Conservation (phyloP, 2,888 invertebrate species). For the Zootermopsis nevadensis region DNA sequence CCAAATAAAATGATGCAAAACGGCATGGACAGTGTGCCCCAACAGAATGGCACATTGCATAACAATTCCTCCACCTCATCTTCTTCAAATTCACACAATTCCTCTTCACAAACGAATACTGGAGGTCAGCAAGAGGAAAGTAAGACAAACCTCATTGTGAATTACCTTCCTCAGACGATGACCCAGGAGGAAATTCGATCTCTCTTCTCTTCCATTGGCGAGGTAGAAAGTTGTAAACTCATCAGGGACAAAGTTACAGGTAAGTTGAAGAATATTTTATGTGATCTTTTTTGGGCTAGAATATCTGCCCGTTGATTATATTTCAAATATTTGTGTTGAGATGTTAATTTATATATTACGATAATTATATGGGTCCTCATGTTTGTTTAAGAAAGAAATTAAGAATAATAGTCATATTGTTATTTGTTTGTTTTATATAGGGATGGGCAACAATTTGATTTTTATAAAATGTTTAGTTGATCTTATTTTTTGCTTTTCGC, state of each 20-base stretch:
- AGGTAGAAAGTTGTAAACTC: constrained; percentile 99
- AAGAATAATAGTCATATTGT: neutral
- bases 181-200: constrained; percentile 99
- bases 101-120: constrained; percentile 61
- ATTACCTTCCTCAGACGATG: constrained; percentile 99
- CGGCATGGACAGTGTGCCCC: constrained; percentile 83
- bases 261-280: constrained; percentile 62
- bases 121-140: constrained; percentile 85
- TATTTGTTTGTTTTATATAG: constrained; percentile 25
- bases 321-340: too few species aligned
- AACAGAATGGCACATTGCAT: constrained; percentile 78
- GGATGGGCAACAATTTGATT: constrained; percentile 51
- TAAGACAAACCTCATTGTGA: constrained; percentile 98
- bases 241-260: constrained; percentile 98
- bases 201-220: constrained; percentile 97
- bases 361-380: neutral
- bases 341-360: neutral
- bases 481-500: constrained; percentile 48
- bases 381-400: neutral
- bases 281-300: too few species aligned
- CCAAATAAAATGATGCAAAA: constrained; percentile 77
- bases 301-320: too few species aligned
- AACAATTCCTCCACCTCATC: constrained; percentile 59
- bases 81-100: constrained; percentile 60
- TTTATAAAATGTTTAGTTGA: constrained; percentile 34